Base-by-base conservation (phyloP, 2,888 invertebrate species). In the Drosophila putrida region DNA sequence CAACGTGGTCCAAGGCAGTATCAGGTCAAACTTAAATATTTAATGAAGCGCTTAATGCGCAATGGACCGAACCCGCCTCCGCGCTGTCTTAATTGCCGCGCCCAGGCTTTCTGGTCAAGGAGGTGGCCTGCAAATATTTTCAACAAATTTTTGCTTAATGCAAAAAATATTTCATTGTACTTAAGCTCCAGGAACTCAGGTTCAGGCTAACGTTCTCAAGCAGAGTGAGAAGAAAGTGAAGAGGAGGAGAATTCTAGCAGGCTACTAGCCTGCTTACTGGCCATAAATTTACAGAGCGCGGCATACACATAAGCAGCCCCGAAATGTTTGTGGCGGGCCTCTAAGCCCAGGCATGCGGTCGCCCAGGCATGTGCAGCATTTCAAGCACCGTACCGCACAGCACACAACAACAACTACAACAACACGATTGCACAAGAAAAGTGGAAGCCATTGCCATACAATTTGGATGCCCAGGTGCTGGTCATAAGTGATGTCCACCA, bases 1-100 rank as follows among this genome's bases (percentile, higher is more conserved):
- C 88, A 71, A 43, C 71, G 75, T 75, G 59, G 79, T 57, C 71
- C 83, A 82, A 59, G 71, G 71, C 54, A 47, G 58, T 66, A 74
- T 46, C 79, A 74, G 89, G 84, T 83, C 89, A 80, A 80, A 81
- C 89, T 89, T 90, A 89, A 85, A 85, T 85, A 89, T 90, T 85
- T 90, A 90, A 85, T 85, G 90, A 85, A 85, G 85, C 89, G 84
- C 84, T 88, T 90, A 90, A 88, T 83, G 90, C 86, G 80, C 71
- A 66, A 69, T 63, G 61, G 59, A 41, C 59, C 46, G 41, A 60
- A 51, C 55, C 58, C 61, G 44, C 41, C 70, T 31, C 43, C 66
- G 46, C 74, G 63, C 47, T 62, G 55, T 57, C 82, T 71, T 90
- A 88, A 89, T 84, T 84, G 83, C 74, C 71, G 71, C 63, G 50